A percentile compares a stretch with the other conserved stretches of the same genome.
Evolutionary conservation across 1,140 invertebrate genomes (phyloP).

Genomic region (Panagrolaimus sp.): DNA sequence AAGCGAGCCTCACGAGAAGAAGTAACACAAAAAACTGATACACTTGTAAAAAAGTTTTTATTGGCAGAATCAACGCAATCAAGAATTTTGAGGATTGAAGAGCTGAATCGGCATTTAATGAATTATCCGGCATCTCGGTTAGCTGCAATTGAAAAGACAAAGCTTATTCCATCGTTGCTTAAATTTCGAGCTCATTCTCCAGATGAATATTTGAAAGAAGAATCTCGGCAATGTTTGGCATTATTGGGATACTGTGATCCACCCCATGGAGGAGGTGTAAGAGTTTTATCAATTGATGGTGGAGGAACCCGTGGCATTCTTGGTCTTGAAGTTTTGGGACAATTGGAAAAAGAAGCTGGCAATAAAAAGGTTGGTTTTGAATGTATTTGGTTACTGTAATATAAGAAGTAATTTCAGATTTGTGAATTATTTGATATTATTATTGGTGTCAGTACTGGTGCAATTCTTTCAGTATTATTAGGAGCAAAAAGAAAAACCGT

Average conservation of each 20-base stretch:
- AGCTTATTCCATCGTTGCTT: conserved; percentile 26
- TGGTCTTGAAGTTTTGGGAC: conserved; percentile 51
- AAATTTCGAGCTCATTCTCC: neutral
- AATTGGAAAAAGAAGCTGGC: conserved; percentile 49
- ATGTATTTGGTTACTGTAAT: too few species aligned
- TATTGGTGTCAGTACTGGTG: conserved; percentile 81
- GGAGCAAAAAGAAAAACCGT: conserved; percentile 53
- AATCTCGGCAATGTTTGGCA: conserved; percentile 62
- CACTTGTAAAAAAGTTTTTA: conserved; percentile 38
- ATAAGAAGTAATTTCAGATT: conserved; percentile 30
- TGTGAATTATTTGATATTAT: conserved; percentile 75
- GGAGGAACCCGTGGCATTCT: conserved; percentile 69
- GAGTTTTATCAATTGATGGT: conserved; percentile 80
- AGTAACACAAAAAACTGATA: conserved; percentile 32
- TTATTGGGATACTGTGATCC: conserved; percentile 72
- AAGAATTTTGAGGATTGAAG: conserved; percentile 29
- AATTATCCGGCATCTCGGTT: conserved; percentile 45
- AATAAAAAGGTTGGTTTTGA: conserved; percentile 59
- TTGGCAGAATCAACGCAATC: conserved; percentile 34
- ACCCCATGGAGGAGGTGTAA: conserved; percentile 70
- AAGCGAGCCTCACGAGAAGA: conserved; percentile 46
- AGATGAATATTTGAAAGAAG: conserved; percentile 22
- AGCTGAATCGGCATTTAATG: conserved; percentile 43
- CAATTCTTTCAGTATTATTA: conserved; percentile 61
- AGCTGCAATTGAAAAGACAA: conserved; percentile 30